Percentiles rank a stretch among this genome's conserved stretches.
These are phyloP conservation scores for Anhinga rufa DNA, from an alignment of 2,113 vertebrate species.

Conservation along the genomic window DNA sequence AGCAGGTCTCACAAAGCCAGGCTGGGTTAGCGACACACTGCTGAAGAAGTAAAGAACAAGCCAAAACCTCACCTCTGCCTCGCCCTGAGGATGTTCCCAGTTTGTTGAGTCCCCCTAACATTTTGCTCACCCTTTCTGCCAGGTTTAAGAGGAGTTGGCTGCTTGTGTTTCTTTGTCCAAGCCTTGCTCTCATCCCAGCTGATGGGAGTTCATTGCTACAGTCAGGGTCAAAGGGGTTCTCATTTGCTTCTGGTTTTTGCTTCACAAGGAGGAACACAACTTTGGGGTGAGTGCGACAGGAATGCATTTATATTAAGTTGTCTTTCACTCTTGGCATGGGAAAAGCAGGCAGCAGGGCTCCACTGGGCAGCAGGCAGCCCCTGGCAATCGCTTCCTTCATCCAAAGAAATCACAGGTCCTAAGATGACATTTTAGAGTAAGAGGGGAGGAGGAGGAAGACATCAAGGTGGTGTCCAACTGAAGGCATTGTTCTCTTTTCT, in stretches of 20 bases:
- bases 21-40: neutral
- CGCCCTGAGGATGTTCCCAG: neutral
- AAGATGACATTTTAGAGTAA: neutral
- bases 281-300: neutral
- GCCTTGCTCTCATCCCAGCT: neutral
- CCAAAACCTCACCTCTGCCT: neutral
- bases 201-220: neutral
- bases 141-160: neutral
- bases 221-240: neutral
- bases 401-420: neutral
- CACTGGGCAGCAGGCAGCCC: neutral
- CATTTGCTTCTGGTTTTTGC: neutral
- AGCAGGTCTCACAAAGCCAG: neutral
- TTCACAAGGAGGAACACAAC: neutral
- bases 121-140: neutral
- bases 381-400: neutral
- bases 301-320: neutral
- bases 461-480: neutral
- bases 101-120: neutral
- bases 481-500: constrained; percentile 29
- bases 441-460: neutral
- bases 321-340: neutral
- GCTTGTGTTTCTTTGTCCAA: neutral
- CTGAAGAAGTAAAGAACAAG: neutral
- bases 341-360: neutral